A percentile compares a stretch with the other conserved stretches of the same genome.
Evolutionary conservation across 2,888 invertebrate species (phyloP).

Genomic region (Hypena proboscidalis): DNA sequence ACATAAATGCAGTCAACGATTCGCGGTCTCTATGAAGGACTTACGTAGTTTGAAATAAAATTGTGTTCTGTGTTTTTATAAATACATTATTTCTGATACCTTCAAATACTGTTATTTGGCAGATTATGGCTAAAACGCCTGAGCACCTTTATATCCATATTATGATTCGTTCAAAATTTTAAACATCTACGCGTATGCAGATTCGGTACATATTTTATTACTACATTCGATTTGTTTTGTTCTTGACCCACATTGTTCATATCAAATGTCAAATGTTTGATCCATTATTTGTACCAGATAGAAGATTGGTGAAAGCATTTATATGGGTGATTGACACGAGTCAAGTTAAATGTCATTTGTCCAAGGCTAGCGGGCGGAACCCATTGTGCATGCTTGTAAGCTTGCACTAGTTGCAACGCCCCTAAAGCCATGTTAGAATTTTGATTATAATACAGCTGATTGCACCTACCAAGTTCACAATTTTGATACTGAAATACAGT

Average conservation of each 20-base stretch:
- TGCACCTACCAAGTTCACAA: not conserved
- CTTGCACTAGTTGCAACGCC: conserved; percentile 18
- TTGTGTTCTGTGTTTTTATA: no score
- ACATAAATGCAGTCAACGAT: no score
- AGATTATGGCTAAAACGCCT: no score
- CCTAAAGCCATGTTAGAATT: not conserved
- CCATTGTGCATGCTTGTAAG: conserved; percentile 54
- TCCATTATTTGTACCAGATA: conserved; percentile 47
- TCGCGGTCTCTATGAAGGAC: no score
- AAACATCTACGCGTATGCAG: no score
- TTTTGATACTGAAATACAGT: not conserved
- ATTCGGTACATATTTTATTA: conserved; percentile 23
- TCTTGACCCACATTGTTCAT: conserved; percentile 74
- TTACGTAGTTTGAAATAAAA: no score
- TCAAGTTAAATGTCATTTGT: conserved; percentile 67
- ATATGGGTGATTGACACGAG: conserved; percentile 70
- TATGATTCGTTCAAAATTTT: not conserved
- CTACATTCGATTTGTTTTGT: conserved; percentile 33
- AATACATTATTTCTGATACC: no score
- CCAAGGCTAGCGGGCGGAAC: conserved; percentile 67
- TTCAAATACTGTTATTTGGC: no score
- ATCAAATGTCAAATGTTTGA: conserved; percentile 69
- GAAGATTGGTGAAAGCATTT: conserved; percentile 63
- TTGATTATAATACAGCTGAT: not conserved
- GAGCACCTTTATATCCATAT: no score